These are phyloP conservation scores for Calidris pygmaea DNA, from an alignment of 2,113 vertebrate genomes.

Conservation along the genomic window DNA sequence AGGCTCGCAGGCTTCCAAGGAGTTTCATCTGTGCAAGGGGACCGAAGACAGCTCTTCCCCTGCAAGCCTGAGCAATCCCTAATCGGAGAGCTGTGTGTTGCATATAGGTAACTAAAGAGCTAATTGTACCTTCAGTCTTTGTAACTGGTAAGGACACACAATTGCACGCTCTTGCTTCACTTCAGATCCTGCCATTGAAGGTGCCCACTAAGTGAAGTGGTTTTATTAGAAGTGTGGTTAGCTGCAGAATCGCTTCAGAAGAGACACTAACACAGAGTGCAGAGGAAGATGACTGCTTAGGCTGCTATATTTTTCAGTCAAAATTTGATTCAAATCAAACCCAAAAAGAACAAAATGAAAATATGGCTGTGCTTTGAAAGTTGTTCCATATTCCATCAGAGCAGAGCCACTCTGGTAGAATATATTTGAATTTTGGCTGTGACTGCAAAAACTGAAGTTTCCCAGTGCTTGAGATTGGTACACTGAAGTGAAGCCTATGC, in stretches of 20 bases:
- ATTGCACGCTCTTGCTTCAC: background rate
- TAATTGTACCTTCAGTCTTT: background rate
- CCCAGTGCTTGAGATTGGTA: background rate
- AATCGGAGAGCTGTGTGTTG: background rate
- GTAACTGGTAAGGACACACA: background rate
- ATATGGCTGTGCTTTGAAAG: background rate
- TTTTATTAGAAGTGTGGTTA: background rate
- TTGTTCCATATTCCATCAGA: background rate
- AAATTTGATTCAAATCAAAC: slow-evolving; percentile 7
- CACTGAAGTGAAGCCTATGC: background rate
- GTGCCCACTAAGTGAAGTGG: background rate
- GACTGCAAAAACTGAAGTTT: background rate
- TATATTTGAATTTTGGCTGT: slow-evolving; percentile 27
- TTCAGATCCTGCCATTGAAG: background rate
- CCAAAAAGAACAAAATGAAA: background rate
- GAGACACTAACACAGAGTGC: background rate
- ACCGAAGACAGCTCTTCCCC: background rate
- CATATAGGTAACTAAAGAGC: background rate
- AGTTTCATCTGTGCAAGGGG: background rate
- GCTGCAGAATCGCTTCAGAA: background rate
- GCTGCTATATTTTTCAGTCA: background rate
- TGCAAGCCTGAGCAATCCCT: background rate
- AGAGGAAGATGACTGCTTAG: background rate
- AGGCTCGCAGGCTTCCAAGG: background rate
- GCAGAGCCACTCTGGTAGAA: background rate